Conservation (phyloP, 1,140 invertebrate genomes). For the Vanessa tameamea region DNA sequence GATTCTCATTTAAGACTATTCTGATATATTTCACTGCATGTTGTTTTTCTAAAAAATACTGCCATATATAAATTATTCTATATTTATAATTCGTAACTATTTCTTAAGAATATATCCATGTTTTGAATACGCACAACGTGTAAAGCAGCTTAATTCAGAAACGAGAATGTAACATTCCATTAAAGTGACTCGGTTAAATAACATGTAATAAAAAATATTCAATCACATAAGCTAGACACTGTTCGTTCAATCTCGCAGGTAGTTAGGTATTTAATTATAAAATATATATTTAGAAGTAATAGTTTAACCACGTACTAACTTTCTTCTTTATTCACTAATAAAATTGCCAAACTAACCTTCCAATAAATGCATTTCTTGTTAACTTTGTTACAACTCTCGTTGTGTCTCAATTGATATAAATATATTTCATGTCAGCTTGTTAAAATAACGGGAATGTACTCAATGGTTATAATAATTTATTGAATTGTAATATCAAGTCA, state of each 20-base stretch:
- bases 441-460: background rate
- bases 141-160: background rate
- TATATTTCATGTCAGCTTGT: conserved; percentile 19
- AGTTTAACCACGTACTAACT: conserved; percentile 57
- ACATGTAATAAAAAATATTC: conserved; percentile 14
- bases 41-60: background rate
- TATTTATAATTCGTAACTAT: no score
- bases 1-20: background rate
- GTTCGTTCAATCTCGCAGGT: conserved; percentile 59
- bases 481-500: background rate
- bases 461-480: background rate
- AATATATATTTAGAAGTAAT: conserved; percentile 60
- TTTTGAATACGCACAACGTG: background rate
- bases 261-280: conserved; percentile 55
- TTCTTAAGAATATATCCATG: no score
- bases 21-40: background rate
- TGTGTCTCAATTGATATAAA: conserved; percentile 23
- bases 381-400: conserved; percentile 58
- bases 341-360: conserved; percentile 73
- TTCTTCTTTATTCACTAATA: conserved; percentile 66
- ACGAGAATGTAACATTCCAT: conserved; percentile 12
- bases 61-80: no score
- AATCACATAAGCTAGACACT: conserved; percentile 44
- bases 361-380: conserved; percentile 63
- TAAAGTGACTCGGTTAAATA: conserved; percentile 7